Conservation (phyloP, 1,140 invertebrate genomes). For the Hesperophylax magnus region DNA sequence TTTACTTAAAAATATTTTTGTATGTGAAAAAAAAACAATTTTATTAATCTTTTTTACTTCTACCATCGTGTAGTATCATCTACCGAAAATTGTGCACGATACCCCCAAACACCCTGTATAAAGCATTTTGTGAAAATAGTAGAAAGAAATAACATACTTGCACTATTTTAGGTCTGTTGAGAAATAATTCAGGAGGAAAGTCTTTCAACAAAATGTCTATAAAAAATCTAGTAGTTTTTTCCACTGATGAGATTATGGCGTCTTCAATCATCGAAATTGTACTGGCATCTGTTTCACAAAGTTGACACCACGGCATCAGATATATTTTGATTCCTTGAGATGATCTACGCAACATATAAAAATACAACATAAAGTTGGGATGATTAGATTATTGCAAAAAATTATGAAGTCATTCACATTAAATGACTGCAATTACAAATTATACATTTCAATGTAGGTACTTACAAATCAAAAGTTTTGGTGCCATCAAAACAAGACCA, state of each 20-base stretch:
- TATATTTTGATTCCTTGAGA: conserved; percentile 68
- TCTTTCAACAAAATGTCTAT: conserved; percentile 77
- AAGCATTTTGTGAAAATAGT: too few relatives aligned
- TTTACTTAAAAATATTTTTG: too few relatives aligned
- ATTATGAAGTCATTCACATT: too few relatives aligned
- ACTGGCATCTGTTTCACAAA: conserved; percentile 71
- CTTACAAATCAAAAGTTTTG: conserved; percentile 26
- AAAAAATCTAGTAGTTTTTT: conserved; percentile 76
- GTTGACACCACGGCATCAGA: conserved; percentile 72
- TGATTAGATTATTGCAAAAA: too few relatives aligned
- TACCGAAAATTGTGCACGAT: too few relatives aligned
- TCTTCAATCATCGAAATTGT: conserved; percentile 72
- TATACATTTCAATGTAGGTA: conserved; percentile 49
- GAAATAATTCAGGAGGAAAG: conserved; percentile 79
- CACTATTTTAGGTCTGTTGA: conserved; percentile 76
- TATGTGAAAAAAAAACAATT: too few relatives aligned
- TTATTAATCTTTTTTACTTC: too few relatives aligned
- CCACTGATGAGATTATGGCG: conserved; percentile 67
- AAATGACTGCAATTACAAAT: conserved; percentile 22
- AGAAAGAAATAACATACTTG: conserved; percentile 63
- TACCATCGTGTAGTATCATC: too few relatives aligned
- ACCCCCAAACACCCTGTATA: too few relatives aligned
- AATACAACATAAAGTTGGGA: too few relatives aligned
- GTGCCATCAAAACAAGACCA: background rate
- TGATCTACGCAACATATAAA: conserved; percentile 52